Percentiles rank a stretch among this genome's conserved stretches.
Conservation (phyloP, 2,797 vertebrate genomes). For the Megaceryle alcyon region DNA sequence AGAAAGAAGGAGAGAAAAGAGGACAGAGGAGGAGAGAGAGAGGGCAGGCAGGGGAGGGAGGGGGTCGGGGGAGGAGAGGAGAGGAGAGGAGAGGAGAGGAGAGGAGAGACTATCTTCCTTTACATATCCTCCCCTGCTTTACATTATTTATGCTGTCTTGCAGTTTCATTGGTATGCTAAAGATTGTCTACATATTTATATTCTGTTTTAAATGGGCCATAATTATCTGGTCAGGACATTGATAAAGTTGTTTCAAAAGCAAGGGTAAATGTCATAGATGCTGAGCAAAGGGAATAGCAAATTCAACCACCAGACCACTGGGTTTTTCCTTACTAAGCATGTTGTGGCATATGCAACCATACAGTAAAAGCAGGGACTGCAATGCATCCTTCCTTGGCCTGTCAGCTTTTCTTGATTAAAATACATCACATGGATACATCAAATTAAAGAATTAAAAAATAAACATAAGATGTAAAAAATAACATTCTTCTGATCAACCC, state of each 20-base stretch:
- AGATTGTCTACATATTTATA: not conserved
- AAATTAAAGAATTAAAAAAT: not conserved
- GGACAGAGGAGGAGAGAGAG: no score
- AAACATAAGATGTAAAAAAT: not conserved
- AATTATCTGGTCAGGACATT: not conserved
- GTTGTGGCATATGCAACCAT: not conserved
- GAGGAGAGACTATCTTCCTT: not conserved
- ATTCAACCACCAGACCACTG: not conserved
- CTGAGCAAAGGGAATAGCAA: not conserved
- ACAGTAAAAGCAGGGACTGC: not conserved
- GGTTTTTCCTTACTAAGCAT: not conserved
- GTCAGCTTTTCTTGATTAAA: conserved; percentile 6
- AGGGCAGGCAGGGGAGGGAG: no score
- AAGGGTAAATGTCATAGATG: not conserved
- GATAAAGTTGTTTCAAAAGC: not conserved
- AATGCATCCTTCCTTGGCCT: not conserved
- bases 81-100: no score
- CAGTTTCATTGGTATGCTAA: not conserved
- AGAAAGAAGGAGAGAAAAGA: no score
- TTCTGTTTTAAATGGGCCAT: not conserved
- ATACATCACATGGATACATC: not conserved
- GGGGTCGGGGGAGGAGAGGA: no score
- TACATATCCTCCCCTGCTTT: not conserved
- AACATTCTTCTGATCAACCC: not conserved
- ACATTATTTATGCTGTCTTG: not conserved